Percentiles rank a stretch among this genome's conserved stretches.
phyloP scores from a whole-genome alignment of 2,888 invertebrate genomes.

The Mongoloraphidia duomilia region DNA sequence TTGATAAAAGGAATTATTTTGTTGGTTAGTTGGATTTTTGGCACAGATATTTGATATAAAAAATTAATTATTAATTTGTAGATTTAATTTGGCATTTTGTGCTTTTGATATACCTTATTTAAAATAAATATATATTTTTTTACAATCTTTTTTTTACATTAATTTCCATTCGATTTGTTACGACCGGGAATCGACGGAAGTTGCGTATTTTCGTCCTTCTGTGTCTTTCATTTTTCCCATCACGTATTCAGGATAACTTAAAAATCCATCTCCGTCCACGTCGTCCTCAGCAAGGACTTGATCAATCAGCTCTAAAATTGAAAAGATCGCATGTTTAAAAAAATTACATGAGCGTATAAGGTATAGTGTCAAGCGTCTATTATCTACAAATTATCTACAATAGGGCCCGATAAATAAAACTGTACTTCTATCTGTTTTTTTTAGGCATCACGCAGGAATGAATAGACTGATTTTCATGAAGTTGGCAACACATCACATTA shows the following conservation, averaged over 20 bases:
- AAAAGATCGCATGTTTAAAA: conserved; percentile 13
- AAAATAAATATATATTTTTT: too few species aligned
- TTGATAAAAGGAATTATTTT: too few species aligned
- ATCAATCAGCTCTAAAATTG: conserved; percentile 61
- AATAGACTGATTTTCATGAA: too few species aligned
- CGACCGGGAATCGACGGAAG: neutral
- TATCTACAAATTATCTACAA: conserved; percentile 25
- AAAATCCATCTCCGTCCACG: conserved; percentile 67
- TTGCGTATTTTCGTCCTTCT: neutral
- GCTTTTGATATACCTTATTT: too few species aligned
- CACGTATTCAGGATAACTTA: conserved; percentile 71
- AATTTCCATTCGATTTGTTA: neutral
- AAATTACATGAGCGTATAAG: conserved; percentile 7
- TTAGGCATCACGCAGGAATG: too few species aligned
- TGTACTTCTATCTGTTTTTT: too few species aligned
- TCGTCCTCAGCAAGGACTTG: conserved; percentile 73
- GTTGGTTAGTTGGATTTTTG: too few species aligned
- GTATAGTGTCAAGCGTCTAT: neutral
- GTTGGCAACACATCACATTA: too few species aligned
- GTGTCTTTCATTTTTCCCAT: conserved; percentile 23
- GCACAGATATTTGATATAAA: too few species aligned
- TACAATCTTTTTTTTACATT: neutral
- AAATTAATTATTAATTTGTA: too few species aligned
- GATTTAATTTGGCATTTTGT: too few species aligned
- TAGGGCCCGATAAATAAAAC: too few species aligned